phyloP scores from a whole-genome alignment of 1,140 invertebrate species.

The Trachymyrmex cornetzi region DNA sequence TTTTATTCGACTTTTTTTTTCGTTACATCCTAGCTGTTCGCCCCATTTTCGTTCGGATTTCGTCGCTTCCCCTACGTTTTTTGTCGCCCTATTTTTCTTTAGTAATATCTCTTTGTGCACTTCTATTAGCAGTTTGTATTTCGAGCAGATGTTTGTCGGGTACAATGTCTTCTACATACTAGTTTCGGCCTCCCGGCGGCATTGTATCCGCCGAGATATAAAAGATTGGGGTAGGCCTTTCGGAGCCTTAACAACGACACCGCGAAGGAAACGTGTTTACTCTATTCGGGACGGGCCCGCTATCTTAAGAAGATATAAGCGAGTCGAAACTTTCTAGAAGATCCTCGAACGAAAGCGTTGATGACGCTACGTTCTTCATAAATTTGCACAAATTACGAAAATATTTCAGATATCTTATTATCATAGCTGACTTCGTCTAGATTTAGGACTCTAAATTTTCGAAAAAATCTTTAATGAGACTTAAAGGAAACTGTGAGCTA shows the following conservation, averaged over 20 bases:
- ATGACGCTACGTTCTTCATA: not conserved
- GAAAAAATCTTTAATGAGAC: not conserved
- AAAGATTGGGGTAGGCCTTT: constrained; percentile 80
- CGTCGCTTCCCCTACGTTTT: constrained; percentile 22
- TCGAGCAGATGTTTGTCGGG: constrained; percentile 83
- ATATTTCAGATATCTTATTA: not conserved
- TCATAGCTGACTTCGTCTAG: not conserved
- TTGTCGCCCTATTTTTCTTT: constrained; percentile 51
- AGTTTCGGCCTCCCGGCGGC: constrained; percentile 79
- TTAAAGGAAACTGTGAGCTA: not conserved
- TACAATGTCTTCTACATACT: constrained; percentile 81
- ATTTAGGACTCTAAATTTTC: not conserved
- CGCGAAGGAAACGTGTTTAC: constrained; percentile 66
- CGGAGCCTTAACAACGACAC: constrained; percentile 52
- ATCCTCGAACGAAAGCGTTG: not conserved
- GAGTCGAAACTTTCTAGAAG: not conserved
- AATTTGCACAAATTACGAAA: not conserved
- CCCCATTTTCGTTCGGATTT: constrained; percentile 16
- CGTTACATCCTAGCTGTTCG: constrained; percentile 19
- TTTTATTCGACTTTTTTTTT: constrained; percentile 4
- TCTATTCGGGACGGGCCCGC: constrained; percentile 50
- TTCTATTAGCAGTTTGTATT: constrained; percentile 86
- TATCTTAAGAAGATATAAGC: not conserved
- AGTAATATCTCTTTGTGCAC: constrained; percentile 74
- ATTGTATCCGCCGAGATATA: constrained; percentile 81